Evolutionary conservation across 2,113 vertebrate genomes (phyloP), one percentile per base, ranked within the genome.

Genomic region (Scalopus aquaticus): DNA sequence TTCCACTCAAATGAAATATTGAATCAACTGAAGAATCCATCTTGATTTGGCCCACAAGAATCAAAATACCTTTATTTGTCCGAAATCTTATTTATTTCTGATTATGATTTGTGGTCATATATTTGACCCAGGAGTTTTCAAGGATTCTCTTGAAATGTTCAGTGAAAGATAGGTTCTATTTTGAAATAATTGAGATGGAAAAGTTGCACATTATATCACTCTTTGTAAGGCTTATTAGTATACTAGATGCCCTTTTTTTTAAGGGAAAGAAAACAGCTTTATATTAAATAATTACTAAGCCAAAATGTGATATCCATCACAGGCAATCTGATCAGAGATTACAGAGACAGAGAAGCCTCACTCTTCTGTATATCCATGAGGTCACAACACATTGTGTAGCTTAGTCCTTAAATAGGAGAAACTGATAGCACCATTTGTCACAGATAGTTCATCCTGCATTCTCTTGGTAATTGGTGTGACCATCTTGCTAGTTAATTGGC

Each of bases 101-200:
- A 42, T 37, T 80, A 35, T 54, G 26, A 73, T 30, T 67, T 67
- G 12, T 80, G 69, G 9, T 3, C 44, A 12, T 46, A 6, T 84
- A 94, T 62, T 88, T 95, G 84, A 91, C 9, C n/a, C 22, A 93
- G 10, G 24, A 82, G 12, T 89, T 95, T 91, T 88, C 2, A 49
- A 86, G 56, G 37, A 58, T 64, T 67, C n/a, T 74, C 4, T 28
- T 82, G 20, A 85, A 93, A 70, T 65, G 20, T 1, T 73, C 32
- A 65, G 17, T 44, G 51, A 91, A 80, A 88, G 86, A 74, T 12
- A 86, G 19, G 2, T 46, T 73, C 24, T 44, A 73, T 73, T 92
- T 88, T 51, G 20, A 81, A 95, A 79, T 46, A 26, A 87, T 10
- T 30, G 39, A 62, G 22, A 76, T 19, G 9, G 51, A 78, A 16